Evolutionary conservation across 35 echinoderm and acorn worm species (phyloP), one percentile per base, ranked within the genome.

Genomic region (Ophiothrix spiculata): DNA sequence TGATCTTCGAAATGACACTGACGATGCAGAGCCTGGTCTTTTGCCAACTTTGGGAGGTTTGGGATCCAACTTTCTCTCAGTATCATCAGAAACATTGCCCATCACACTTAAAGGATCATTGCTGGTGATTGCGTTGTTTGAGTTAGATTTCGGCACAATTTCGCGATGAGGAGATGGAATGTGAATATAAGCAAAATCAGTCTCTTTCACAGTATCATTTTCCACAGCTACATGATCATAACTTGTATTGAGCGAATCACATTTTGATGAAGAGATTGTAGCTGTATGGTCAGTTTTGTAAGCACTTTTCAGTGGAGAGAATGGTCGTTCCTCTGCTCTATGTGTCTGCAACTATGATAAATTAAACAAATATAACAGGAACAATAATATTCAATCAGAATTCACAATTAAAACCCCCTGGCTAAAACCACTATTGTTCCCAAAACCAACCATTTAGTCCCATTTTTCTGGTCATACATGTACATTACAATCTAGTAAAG

Each of bases 231-330:
- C n/a, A n/a, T n/a, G n/a, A n/a, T n/a, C n/a, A n/a, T n/a, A n/a
- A n/a, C n/a, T n/a, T n/a, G n/a, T n/a, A n/a, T n/a, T n/a, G n/a
- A n/a, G n/a, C n/a, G n/a, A n/a, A n/a, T n/a, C n/a, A n/a, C n/a
- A n/a, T n/a, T n/a, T n/a, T n/a, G n/a, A n/a, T n/a, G n/a, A n/a
- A n/a, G n/a, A n/a, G n/a, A 49, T 49, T 49, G 6, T 19, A 49
- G 19, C 6, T 49, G 6, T 49, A 10, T 6, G 42, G 42, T 49
- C 19, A 10, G 23, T 31, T 45, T 4, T 45, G 17, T 11, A 45
- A 28, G 79, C 85, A 56, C 36, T 63, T 29, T 84, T 64, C 45
- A 94, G 73, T 32, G 85, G 90, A 0, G 85, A 87, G 33, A 87
- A 31, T 0, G 85, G 39, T 56, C 90, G 76, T 25, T 87, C 35